Evolutionary conservation across 2,113 vertebrate genomes (phyloP), one percentile per base, ranked within the genome.

Genomic region (Emydocephalus ijimae): DNA sequence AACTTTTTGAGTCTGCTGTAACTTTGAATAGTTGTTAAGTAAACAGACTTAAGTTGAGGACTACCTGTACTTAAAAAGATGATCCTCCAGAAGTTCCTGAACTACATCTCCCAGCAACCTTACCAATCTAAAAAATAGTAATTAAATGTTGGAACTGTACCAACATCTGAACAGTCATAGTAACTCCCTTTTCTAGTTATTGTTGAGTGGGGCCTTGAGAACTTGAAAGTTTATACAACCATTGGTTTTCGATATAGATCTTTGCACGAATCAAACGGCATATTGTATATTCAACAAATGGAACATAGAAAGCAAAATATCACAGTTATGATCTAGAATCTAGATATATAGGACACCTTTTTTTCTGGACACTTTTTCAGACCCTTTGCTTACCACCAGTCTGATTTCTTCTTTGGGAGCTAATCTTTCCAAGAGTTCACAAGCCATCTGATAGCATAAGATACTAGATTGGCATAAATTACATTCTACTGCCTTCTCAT

Each of bases 381-480:
- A 81, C 1, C 7, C 74, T 43, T 81, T 90, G 96, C 99, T 98
- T 97, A 99, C 99, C 98, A 99, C 99, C 93, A 99, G 98, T n/a
- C 98, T 98, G 92, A 99, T 99, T 97, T 99, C 99, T 93, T 99
- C 99, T 94, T 98, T 98, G n/a, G 99, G 99, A 92, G 99, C 98
- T 93, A 99, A 96, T 95, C 99, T 98, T 96, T 99, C 98, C 94
- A 99, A 98, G 88, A 99, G 98, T 91, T 99, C 99, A 96, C 98
- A 99, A 94, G 98, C 99, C 96, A 99, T 97, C 97, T 99, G 99
- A 97, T 99, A 99, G 97, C 99, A 99, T 90, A 99, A 98, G 97
- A 99, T 99, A 96, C 99, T 99, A 95, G 99, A 99, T 96, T 99
- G 99, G 95, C 99, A 99, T 89, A 99, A 97, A 95, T 97, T 98